Base-by-base conservation (phyloP, 2,113 vertebrate species). In the Rousettus leschenaultii region DNA sequence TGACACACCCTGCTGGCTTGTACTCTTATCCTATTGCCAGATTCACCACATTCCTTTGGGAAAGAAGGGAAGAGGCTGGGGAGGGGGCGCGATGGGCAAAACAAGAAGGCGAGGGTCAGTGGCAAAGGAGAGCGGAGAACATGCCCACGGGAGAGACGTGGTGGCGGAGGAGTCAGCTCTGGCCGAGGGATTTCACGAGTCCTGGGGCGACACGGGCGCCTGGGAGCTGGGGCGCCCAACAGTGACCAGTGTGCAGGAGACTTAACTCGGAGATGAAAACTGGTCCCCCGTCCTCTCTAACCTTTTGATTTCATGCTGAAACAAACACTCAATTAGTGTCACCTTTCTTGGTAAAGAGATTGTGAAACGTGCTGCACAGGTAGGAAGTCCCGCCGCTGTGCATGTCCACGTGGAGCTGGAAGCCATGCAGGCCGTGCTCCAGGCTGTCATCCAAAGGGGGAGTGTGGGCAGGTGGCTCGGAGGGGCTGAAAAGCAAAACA, bases 291-390 rank as follows among this genome's bases (percentile, higher is more conserved):
- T 28, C 45, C 66, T 85, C 74, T 43, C 73, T 22, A 57, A 65
- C 63, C 86, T 86, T 61, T 40, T 28, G 33, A 55, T 73, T 40
- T 89, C 59, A 89, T 2, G 77, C 68, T 35, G 22, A 30, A 86
- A 74, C 57, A 59, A 59, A 11, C 71, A 13, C n/a, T 75, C 21
- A 28, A 3, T 70, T n/a, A 91, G 40, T 21, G 73, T 97, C 98
- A 99, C 99, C 98, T 99, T 98, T 99, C 87, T 61, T 98, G 98
- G 99, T 99, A 97, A 98, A 99, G 83, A 99, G 99, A 65, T 97
- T 95, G 38, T 80, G 95, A 93, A 99, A 99, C 3, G 98, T 98
- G 59, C 90, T 97, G 80, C 99, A 99, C 86, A 99, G 97, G 93
- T 98, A 99, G 90, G 96, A 95, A 68, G 94, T 91, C 45, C 19